Evolutionary conservation across 2,888 invertebrate species (phyloP), one percentile per base, ranked within the genome.

Genomic region (Rhamphomyia laevipes): DNA sequence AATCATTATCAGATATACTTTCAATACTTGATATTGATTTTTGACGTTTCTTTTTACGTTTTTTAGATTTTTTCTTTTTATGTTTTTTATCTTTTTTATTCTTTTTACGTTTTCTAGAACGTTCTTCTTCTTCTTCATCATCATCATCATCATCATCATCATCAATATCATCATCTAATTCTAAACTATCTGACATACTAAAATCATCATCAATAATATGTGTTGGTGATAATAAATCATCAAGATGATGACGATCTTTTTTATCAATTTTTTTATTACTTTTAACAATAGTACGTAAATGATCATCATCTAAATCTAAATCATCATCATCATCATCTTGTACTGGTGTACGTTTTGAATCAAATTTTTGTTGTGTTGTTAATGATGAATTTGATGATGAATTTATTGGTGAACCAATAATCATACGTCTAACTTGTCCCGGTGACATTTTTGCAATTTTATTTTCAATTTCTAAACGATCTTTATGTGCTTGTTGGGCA

Each of bases 41-140:
- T 49, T 76, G 74, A 45, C 82, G 80, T 65, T 78, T 77, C 38
- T 74, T 73, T 65, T 82, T 84, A 52, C 74, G 68, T 49, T 82
- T 86, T 59, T 82, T 82, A 41, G 80, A 75, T 55, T 83, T 82
- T 64, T 85, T 86, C 67, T 82, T 84, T 65, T 83, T 81, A 59
- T 82, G 82, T 66, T 82, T 67, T 43, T 58, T 57, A 52, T 67
- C 63, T 56, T 69, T 70, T 49, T 64, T 62, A 43, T 60, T 64
- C 45, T 66, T 69, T 47, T 62, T 62, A 61, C 79, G 78, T 60
- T 78, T 78, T 56, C 77, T 77, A 55, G 76, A 75, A 48, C 74
- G 63, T 56, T 73, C 71, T 37, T 77, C 75, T 50, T 76, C 75
- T 54, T 76, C 74, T 48, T 76, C 76, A 6, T 66, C 63, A 43